Evolutionary conservation across 2,888 invertebrate species (phyloP).

Genomic region (Conus canariensis): DNA sequence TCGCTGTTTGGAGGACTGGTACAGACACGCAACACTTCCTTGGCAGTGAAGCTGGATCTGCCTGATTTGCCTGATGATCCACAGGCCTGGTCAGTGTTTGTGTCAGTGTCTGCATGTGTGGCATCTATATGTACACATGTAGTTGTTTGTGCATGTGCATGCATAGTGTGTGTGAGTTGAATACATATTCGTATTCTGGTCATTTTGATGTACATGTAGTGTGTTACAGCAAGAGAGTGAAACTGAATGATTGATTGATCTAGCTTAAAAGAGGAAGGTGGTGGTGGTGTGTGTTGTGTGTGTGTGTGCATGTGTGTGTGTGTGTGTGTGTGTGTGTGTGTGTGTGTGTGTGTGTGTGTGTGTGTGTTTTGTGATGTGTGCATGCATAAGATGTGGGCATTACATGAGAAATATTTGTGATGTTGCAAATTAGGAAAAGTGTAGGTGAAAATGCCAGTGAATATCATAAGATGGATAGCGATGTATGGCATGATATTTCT

Average conservation of each 20-base stretch:
- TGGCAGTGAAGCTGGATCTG: conserved; percentile 64
- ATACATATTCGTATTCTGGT: background rate
- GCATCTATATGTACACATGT: background rate
- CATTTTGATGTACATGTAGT: background rate
- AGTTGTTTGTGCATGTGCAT: background rate
- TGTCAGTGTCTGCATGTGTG: background rate
- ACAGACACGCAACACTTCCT: conserved; percentile 59
- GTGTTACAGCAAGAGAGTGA: background rate
- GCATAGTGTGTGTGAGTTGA: background rate
- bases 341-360: background rate
- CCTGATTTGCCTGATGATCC: conserved; percentile 67
- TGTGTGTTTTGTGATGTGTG: background rate
- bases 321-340: conserved; percentile 3
- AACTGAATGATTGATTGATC: background rate
- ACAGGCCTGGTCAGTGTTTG: conserved; percentile 40
- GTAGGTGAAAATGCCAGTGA: too few relatives aligned
- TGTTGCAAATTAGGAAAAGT: too few relatives aligned
- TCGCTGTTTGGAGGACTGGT: conserved; percentile 72
- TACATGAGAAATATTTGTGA: too few relatives aligned
- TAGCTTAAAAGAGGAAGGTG: background rate
- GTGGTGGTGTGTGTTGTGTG: background rate
- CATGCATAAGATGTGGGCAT: background rate
- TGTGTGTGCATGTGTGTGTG: background rate
- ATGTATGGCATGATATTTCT: background rate
- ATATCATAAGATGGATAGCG: background rate